Base-by-base conservation (phyloP, 2,113 vertebrate species). In the Paradisaea rubra region DNA sequence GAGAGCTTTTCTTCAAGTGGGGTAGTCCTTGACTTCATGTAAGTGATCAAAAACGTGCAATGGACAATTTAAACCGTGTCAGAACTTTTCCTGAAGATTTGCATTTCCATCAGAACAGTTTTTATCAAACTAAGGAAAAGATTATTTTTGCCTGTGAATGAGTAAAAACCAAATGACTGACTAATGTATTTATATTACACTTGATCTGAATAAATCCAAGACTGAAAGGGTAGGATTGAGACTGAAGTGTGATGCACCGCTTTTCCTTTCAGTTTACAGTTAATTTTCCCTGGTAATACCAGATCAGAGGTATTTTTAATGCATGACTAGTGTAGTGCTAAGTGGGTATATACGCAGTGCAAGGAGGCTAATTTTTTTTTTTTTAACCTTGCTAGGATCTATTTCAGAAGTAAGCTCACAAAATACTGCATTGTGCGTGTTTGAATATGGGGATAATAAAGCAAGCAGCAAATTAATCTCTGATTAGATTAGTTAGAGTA, bases 241-340 rank as follows among this genome's bases (percentile, higher is more conserved):
- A 74, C 47, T 74, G 54, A 94, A 83, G 47, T 33, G 30, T 5
- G 16, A 86, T 71, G 64, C 6, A 0, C 24, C 42, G 66, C 72
- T 78, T 80, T 87, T 82, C 54, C 78, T 72, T 89, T 73, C 71
- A 65, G 74, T 88, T 82, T 91, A 84, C 61, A 63, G 47, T 37
- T 74, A 64, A 94, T 91, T 88, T 95, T 94, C 64, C 44, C 35
- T 28, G 23, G 68, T 44, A 90, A 68, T 74, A 84, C 25, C 47
- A 84, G 30, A 95, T 80, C 68, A 89, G 79, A 95, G 79, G 11
- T 56, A 81, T 35, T 93, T 85, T 82, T 86, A 89, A 91, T 68
- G 52, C 79, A 78, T 21, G 52, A 93, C 54, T 78, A 41, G 47
- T 24, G 6, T 12, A 50, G 50, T 49, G 70, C 54, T 80, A 70